Base-by-base conservation (phyloP, 92 coral and sea anemone species). In the Scolanthus callimorphus region DNA sequence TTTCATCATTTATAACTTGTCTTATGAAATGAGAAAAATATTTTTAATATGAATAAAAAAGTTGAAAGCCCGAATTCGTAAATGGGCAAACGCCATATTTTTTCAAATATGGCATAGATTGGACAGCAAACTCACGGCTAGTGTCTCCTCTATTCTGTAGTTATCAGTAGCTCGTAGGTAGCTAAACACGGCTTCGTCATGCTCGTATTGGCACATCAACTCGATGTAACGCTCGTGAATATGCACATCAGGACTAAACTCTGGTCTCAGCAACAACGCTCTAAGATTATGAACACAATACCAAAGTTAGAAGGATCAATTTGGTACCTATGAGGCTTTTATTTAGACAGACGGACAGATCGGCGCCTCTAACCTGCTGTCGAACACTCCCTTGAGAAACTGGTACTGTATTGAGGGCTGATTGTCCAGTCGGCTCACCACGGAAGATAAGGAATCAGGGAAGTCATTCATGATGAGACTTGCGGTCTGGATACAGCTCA, bases 191-290 rank as follows among this genome's bases (percentile, higher is more conserved):
- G 70, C 55, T 55, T 71, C 61, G 69, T 85, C 92, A 0, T 49
- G 60, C 51, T 92, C 92, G 74, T 62, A 77, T 58, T 84, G 85
- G 62, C 98, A 92, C 98, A 92, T 92, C 78, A 92, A 55, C 45
- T 92, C 92, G 46, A 92, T 92, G 77, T 88, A 92, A 66, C 65
- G 79, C 78, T 92, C 98, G 47, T 92, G 95, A 15, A 85, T 83
- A 31, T 89, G 80, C 0, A 86, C 92, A 31, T 88, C 98, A 8
- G 98, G 88, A 0, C 76, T 68, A 30, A 68, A 66, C 29, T 92
- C 98, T 10, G 65, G 85, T 29, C 82, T 83, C 15, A 68, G 62
- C 17, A 76, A 69, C 17, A 83, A 81, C 6, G 86, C 38, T 22
- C 79, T 68, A 41, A 31, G 3, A 4, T n/a, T n/a, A n/a, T n/a